Percentiles rank a stretch among this genome's conserved stretches.
Conservation (phyloP, 2,113 vertebrate genomes). For the Antechinus flavipes region DNA sequence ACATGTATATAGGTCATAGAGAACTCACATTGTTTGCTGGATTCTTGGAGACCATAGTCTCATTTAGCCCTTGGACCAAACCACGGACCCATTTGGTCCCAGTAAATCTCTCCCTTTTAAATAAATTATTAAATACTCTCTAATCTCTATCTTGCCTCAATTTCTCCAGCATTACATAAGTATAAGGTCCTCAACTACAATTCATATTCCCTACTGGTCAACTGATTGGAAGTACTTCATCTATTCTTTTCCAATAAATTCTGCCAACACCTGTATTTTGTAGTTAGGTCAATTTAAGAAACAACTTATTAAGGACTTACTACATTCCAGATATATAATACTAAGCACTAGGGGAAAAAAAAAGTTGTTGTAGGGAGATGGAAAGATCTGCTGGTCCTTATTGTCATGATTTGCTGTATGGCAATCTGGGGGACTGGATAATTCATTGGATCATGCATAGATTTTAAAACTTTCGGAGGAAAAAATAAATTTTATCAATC, state of each 20-base stretch:
- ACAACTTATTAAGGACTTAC: neutral
- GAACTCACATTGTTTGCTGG: no score
- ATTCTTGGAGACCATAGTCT: no score
- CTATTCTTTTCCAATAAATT: neutral
- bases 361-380: neutral
- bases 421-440: neutral
- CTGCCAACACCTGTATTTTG: neutral
- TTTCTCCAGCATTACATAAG: neutral
- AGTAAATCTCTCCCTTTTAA: no score
- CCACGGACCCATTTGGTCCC: no score
- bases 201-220: neutral
- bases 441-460: neutral
- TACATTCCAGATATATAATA: neutral
- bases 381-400: neutral
- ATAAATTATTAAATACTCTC: no score
- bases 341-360: neutral
- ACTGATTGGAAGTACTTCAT: neutral
- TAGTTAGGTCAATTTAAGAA: neutral
- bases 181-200: neutral
- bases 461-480: neutral
- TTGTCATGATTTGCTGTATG: neutral
- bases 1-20: no score
- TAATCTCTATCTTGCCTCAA: no score
- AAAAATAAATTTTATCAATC: neutral
- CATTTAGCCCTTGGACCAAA: no score